phyloP scores from a whole-genome alignment of 2,113 vertebrate genomes.

The Neogale vison region DNA sequence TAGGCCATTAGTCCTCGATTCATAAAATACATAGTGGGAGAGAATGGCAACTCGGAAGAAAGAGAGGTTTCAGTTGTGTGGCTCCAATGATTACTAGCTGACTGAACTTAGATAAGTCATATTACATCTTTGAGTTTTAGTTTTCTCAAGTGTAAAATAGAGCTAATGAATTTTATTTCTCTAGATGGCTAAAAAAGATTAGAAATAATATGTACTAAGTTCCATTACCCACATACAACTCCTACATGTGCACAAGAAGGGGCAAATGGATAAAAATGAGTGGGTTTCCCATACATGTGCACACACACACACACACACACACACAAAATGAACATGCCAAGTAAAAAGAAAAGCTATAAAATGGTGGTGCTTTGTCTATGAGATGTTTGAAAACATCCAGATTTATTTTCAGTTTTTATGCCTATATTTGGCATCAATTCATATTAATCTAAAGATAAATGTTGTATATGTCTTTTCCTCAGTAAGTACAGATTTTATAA shows the following conservation, averaged over 20 bases:
- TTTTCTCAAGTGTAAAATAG: neutral
- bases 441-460: neutral
- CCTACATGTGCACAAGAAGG: neutral
- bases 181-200: neutral
- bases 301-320: neutral
- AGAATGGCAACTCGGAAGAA: neutral
- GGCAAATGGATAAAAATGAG: neutral
- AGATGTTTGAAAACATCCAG: neutral
- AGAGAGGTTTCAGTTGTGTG: neutral
- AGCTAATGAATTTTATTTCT: neutral
- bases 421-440: neutral
- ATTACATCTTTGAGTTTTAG: neutral
- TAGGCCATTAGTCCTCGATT: neutral
- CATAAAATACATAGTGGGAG: neutral
- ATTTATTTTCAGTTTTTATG: slow-evolving; percentile 17
- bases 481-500: neutral
- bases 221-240: neutral
- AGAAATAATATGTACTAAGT: neutral
- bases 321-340: neutral
- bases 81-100: neutral
- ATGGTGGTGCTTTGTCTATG: neutral
- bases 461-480: neutral
- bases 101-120: neutral
- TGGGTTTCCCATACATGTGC: neutral
- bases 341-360: neutral